Percentiles rank a stretch among this genome's conserved stretches.
Conservation (phyloP, 2,888 invertebrate genomes). For the Acleris cristana region DNA sequence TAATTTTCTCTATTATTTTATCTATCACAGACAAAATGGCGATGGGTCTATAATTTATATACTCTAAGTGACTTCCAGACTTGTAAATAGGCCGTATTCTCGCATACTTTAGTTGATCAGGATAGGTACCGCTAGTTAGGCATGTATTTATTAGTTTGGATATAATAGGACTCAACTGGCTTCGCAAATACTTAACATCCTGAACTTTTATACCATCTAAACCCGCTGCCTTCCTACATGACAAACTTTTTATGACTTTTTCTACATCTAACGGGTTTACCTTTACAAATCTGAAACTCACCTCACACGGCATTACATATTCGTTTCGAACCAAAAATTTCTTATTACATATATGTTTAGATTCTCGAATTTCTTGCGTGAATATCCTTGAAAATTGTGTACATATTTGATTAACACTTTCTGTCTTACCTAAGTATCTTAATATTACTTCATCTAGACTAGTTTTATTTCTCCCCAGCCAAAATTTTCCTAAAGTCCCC, state of each 20-base stretch:
- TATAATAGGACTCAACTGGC: constrained; percentile 25
- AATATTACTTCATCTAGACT: too few species aligned
- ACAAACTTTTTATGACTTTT: not conserved
- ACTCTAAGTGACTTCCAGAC: constrained; percentile 26
- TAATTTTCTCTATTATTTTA: constrained; percentile 7
- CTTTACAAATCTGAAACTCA: too few species aligned
- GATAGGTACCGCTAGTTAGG: constrained; percentile 25
- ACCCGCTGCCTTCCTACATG: constrained; percentile 19
- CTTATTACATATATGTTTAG: too few species aligned
- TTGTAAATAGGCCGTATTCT: constrained; percentile 35
- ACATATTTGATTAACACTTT: too few species aligned
- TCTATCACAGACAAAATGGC: constrained; percentile 31
- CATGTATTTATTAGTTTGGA: constrained; percentile 35
- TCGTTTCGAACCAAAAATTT: too few species aligned
- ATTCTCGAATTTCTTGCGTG: too few species aligned
- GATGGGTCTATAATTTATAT: constrained; percentile 35
- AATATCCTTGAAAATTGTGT: too few species aligned
- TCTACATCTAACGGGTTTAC: too few species aligned
- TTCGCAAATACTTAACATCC: constrained; percentile 29
- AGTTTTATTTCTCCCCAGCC: too few species aligned
- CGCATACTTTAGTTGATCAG: constrained; percentile 27
- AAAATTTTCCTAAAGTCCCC: too few species aligned
- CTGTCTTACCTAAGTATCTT: too few species aligned
- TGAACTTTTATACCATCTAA: constrained; percentile 23
- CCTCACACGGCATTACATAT: too few species aligned